Conservation (phyloP, 2,888 invertebrate species). For the Philonicus albiceps region DNA sequence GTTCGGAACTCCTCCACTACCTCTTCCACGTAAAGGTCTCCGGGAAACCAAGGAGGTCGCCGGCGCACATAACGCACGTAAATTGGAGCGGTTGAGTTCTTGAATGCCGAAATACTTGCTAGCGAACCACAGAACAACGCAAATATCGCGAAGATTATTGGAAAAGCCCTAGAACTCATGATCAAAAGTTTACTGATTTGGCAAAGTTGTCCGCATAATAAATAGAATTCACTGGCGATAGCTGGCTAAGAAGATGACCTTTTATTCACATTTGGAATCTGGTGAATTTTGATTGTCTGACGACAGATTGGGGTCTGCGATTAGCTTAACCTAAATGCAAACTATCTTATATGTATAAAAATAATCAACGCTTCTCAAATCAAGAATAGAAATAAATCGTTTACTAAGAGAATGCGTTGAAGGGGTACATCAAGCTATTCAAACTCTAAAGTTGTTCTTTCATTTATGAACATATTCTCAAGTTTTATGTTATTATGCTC, state of each 20-base stretch:
- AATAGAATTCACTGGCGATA: neutral
- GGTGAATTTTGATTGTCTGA: neutral
- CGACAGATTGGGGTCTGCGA: neutral
- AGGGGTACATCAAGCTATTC: too few relatives aligned
- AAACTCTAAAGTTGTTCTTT: neutral
- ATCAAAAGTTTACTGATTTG: neutral
- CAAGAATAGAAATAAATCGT: neutral
- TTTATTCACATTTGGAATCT: neutral
- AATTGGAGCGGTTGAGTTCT: neutral
- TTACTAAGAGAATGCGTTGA: neutral
- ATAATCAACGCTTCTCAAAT: neutral
- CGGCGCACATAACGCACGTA: slow-evolving; percentile 25
- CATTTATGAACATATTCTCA: neutral
- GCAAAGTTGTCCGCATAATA: neutral
- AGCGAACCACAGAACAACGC: neutral
- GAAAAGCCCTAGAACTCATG: neutral
- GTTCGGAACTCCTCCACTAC: slow-evolving; percentile 44
- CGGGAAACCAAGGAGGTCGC: slow-evolving; percentile 16
- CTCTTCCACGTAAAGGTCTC: slow-evolving; percentile 44
- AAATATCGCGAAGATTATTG: neutral
- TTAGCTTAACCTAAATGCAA: neutral
- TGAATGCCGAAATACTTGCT: neutral
- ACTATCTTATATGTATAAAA: neutral
- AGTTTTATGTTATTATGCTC: neutral
- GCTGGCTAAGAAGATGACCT: neutral